Evolutionary conservation across 53 echinoderm and acorn worm genomes (phyloP).

Genomic region (Holothuria leucospilota): DNA sequence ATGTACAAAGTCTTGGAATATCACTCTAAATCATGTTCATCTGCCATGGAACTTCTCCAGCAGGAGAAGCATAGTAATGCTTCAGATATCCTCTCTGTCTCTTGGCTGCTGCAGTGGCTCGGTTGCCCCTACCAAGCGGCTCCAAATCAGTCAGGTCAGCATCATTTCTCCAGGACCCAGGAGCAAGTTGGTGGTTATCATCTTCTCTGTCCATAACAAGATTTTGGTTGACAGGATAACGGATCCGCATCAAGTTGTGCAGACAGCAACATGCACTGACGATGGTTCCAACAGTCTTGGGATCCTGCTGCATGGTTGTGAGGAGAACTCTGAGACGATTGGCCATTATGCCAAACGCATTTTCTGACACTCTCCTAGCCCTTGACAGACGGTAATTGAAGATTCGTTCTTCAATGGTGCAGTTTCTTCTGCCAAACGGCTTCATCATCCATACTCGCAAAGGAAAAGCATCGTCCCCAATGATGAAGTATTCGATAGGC

Average conservation of each 20-base stretch:
- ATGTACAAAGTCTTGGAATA: too few relatives aligned
- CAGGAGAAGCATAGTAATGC: conserved; percentile 53
- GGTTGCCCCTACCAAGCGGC: conserved; percentile 9
- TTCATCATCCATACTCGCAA: too few relatives aligned
- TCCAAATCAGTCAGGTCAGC: neutral
- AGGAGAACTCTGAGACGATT: too few relatives aligned
- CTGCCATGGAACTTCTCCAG: neutral
- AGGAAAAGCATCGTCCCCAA: too few relatives aligned
- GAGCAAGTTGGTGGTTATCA: conserved; percentile 40
- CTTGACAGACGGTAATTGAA: too few relatives aligned
- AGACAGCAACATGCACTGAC: conserved; percentile 36
- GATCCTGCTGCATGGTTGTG: conserved; percentile 15
- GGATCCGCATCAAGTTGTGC: conserved; percentile 13
- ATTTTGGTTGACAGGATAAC: conserved; percentile 22
- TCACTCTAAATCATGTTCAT: too few relatives aligned
- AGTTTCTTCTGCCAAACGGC: too few relatives aligned
- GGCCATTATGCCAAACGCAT: too few relatives aligned
- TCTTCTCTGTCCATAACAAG: conserved; percentile 18
- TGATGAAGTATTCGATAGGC: too few relatives aligned
- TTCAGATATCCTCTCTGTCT: conserved; percentile 48
- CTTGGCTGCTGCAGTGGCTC: conserved; percentile 40
- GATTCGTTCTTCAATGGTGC: too few relatives aligned
- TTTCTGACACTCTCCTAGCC: too few relatives aligned
- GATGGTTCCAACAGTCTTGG: conserved; percentile 35
- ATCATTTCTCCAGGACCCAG: conserved; percentile 50